Evolutionary conservation across 2,797 vertebrate genomes (phyloP), one percentile per base, ranked within the genome.

Genomic region (Vireo griseus): DNA sequence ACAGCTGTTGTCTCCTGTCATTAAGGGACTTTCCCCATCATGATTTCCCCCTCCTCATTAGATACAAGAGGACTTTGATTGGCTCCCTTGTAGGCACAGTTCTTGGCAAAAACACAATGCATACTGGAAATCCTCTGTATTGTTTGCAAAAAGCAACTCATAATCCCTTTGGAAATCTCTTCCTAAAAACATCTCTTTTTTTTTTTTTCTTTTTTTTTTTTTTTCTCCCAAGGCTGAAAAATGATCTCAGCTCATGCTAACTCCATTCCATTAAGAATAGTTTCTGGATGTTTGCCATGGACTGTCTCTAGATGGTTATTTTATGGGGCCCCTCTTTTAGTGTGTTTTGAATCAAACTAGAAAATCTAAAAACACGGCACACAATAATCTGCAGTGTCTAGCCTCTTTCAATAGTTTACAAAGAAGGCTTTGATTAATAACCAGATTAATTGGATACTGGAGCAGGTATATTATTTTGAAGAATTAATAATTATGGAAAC

Each of bases 231-330:
- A 92, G 80, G 94, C 93, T 94, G 74, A 95, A 96, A 91, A 94
- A 96, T 97, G 81, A 94, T 89, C 92, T 98, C 95, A 96, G 92
- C 83, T 97, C 26, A 7, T 88, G 92, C 86, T 95, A 63, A 67
- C 96, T 97, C 96, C 81, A 67, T 97, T 83, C 90, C 91, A 92
- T 97, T 97, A 97, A 97, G 96, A 97, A 95, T 93, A 86, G 86
- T 97, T 95, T 92, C 96, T 98, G 97, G 97, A 97, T 93, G 88
- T 95, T 93, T 97, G 97, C 98, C 97, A 98, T 83, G 84, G 94
- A 85, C 96, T 80, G 92, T 97, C 92, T 96, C 94, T 95, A 92
- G 95, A 97, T 97, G 87, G 94, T 96, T 94, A 97, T 97, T 96
- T 97, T 95, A 92, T 91, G 95, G 92, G 97, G 94, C 95, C 96